Base-by-base conservation (phyloP, 2,797 vertebrate genomes). In the Epinephelus awoara region DNA sequence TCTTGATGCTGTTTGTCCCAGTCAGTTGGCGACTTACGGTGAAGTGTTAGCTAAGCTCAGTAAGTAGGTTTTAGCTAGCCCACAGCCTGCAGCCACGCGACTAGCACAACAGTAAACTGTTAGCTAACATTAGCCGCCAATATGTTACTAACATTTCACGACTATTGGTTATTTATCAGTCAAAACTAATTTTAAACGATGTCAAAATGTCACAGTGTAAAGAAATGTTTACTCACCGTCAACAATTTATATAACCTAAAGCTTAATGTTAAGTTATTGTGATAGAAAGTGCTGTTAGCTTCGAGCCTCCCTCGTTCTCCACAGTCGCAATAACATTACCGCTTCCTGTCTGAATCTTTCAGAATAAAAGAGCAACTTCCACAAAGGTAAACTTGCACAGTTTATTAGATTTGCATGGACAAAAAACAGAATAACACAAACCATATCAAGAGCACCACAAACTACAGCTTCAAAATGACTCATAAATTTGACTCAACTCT, bases 221-320 rank as follows among this genome's bases (percentile, higher is more conserved):
- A 8, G 2, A 34, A 8, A 34, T 34, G 6, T 64, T 7, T 25
- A 88, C 91, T 88, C 58, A 90, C 91, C 72, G 19, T 82, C 21
- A 29, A 1, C 0, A 21, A 1, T n/a, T 0, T 9, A 4, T 0
- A 54, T 38, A 1, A 34, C 0, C 2, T 2, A 7, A 9, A 54
- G 2, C 27, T 13, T 2, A 47, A 29, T 13, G 0, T 2, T 17
- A 15, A 5, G 3, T 19, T 57, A 14, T 5, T 51, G 9, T 13
- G 8, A 4, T 6, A 19, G 0, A 29, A 6, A 27, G 4, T 2
- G 4, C 11, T 9, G 3, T 17, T 14, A 2, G 38, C 13, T 66
- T 67, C 49, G 72, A 2, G 38, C 13, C 67, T 67, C 49, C 75
- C 56, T 72, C 54, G n/a, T 29, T 14, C 4, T 38, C 27, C 9